A percentile compares a stretch with the other conserved stretches of the same genome.
These are phyloP conservation scores for Drosophila longiperda DNA, from an alignment of 2,888 invertebrate genomes.

Conservation along the genomic window DNA sequence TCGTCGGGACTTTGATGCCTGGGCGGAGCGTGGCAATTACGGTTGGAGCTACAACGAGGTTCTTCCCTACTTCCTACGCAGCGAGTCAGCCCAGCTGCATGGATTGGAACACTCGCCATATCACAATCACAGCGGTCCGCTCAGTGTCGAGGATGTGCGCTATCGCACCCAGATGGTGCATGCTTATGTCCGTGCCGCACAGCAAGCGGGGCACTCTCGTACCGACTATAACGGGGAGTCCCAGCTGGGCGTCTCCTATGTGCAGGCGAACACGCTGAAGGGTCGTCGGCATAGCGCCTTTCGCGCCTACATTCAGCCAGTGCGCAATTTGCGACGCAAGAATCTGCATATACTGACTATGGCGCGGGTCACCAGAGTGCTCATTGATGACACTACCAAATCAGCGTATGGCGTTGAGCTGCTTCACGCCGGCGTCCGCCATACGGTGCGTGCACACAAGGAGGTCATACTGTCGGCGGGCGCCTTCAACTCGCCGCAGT, in stretches of 20 bases:
- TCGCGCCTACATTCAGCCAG: slow-evolving; percentile 88
- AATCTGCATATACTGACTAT: slow-evolving; percentile 90
- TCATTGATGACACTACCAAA: slow-evolving; percentile 88
- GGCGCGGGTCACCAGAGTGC: slow-evolving; percentile 88
- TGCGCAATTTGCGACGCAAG: slow-evolving; percentile 81
- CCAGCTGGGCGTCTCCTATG: slow-evolving; percentile 88
- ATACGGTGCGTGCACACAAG: slow-evolving; percentile 87
- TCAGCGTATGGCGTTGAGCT: slow-evolving; percentile 90
- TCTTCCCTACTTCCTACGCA: slow-evolving; percentile 87
- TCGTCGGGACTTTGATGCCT: slow-evolving; percentile 89
- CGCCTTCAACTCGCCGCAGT: slow-evolving; percentile 94
- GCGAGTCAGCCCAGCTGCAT: slow-evolving; percentile 85
- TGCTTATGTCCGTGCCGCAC: slow-evolving; percentile 88
- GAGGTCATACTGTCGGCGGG: slow-evolving; percentile 95
- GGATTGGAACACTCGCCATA: slow-evolving; percentile 86
- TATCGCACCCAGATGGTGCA: slow-evolving; percentile 86
- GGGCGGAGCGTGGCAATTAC: slow-evolving; percentile 89
- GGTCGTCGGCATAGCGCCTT: slow-evolving; percentile 89
- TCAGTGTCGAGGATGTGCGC: slow-evolving; percentile 88
- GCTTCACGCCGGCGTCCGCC: slow-evolving; percentile 85
- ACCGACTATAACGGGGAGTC: slow-evolving; percentile 89
- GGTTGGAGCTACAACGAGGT: slow-evolving; percentile 90
- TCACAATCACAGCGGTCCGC: slow-evolving; percentile 87
- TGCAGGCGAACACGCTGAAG: slow-evolving; percentile 87
- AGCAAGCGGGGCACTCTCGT: slow-evolving; percentile 88